Percentiles rank a stretch among this genome's conserved stretches.
phyloP scores from a whole-genome alignment of 92 coral and sea anemone genomes.

The Epizoanthus illoricatus region DNA sequence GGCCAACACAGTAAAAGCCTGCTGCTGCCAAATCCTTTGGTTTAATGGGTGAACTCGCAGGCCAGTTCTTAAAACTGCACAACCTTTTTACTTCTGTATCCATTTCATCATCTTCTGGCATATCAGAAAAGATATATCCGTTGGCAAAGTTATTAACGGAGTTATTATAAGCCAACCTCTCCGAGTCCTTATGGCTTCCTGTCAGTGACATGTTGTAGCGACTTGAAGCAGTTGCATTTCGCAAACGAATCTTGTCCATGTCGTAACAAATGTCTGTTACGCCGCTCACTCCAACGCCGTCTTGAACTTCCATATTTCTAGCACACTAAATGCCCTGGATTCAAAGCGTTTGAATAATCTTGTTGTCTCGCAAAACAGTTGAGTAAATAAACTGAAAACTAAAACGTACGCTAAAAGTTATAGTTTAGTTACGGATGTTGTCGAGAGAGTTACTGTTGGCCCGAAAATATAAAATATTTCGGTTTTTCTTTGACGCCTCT shows the following conservation, averaged over 20 bases:
- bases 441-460: neutral
- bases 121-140: conserved; percentile 42
- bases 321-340: neutral
- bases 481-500: conserved; percentile 5
- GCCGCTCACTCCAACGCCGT: neutral
- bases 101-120: conserved; percentile 74
- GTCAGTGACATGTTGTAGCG: neutral
- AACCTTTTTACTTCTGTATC: conserved; percentile 74
- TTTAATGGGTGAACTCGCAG: conserved; percentile 58
- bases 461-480: neutral
- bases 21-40: conserved; percentile 76
- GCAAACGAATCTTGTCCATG: neutral
- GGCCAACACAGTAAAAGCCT: conserved; percentile 76
- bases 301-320: conserved; percentile 27
- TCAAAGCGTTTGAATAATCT: neutral
- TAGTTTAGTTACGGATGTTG: neutral
- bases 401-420: neutral
- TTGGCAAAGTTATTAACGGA: neutral
- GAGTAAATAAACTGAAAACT: too few relatives aligned
- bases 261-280: neutral
- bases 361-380: neutral
- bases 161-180: neutral
- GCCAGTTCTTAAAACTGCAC: conserved; percentile 73
- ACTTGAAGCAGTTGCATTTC: neutral
- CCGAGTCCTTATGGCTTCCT: neutral